These are phyloP conservation scores for Prietella phreatophila DNA, from an alignment of 2,113 vertebrate genomes.

Conservation along the genomic window DNA sequence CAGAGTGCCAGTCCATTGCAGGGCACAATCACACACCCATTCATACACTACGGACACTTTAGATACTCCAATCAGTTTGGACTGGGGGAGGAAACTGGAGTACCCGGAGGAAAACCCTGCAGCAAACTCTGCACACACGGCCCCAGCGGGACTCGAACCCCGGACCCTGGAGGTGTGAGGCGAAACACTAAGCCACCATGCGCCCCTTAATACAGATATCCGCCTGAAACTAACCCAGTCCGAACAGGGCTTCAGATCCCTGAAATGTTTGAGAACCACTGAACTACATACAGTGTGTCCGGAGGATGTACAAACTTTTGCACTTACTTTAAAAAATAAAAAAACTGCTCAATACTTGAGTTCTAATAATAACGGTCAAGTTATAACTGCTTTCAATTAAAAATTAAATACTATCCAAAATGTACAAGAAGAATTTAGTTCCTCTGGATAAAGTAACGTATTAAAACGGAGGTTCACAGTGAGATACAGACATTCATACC, in stretches of 20 bases:
- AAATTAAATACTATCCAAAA: not conserved
- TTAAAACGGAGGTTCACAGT: not conserved
- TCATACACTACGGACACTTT: no score
- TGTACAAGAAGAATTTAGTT: not conserved
- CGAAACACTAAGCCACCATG: no score
- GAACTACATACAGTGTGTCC: not conserved
- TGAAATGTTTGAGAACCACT: not conserved
- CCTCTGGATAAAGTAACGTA: not conserved
- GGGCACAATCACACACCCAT: no score
- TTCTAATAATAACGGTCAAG: not conserved
- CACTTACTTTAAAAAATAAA: not conserved
- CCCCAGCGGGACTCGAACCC: no score
- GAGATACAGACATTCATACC: not conserved
- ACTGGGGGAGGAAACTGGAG: no score
- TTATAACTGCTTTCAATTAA: not conserved
- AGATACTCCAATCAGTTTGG: no score
- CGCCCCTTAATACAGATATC: not conserved
- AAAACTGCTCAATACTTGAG: not conserved
- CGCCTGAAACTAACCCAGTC: not conserved
- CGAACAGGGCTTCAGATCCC: not conserved
- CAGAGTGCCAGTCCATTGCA: no score
- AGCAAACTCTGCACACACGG: no score
- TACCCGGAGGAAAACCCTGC: no score
- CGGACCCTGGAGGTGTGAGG: no score
- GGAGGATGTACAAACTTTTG: not conserved